phyloP scores from a whole-genome alignment of 2,888 invertebrate genomes.

The Halocaridina rubra region DNA sequence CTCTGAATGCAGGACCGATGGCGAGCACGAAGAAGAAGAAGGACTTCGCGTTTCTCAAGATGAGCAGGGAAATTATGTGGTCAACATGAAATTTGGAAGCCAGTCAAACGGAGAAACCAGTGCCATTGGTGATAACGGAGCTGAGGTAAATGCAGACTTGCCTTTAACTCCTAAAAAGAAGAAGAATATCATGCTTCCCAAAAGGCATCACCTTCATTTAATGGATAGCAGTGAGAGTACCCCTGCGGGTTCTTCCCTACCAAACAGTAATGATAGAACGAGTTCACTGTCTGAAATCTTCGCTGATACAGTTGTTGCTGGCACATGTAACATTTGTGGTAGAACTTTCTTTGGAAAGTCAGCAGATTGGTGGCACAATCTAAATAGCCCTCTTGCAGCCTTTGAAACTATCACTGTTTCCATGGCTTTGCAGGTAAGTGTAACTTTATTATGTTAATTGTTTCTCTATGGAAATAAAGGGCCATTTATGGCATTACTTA shows the following conservation, averaged over 20 bases:
- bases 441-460: no score
- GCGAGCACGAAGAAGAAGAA: slow-evolving; percentile 27
- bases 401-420: slow-evolving; percentile 40
- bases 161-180: background rate
- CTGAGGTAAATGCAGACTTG: background rate
- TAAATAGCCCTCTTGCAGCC: slow-evolving; percentile 29
- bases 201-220: slow-evolving; percentile 30
- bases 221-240: background rate
- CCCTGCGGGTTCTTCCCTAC: background rate
- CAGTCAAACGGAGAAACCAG: background rate
- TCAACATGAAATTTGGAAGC: slow-evolving; percentile 1
- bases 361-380: slow-evolving; percentile 46
- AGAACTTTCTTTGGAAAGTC: slow-evolving; percentile 24
- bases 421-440: slow-evolving; percentile 47
- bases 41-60: slow-evolving; percentile 33
- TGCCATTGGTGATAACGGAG: background rate
- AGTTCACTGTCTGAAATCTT: background rate
- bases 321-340: slow-evolving; percentile 54
- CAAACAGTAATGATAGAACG: background rate
- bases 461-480: no score
- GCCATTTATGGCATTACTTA: no score
- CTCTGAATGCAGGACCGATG: background rate
- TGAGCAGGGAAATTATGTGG: slow-evolving; percentile 39
- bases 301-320: background rate
- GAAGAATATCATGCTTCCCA: slow-evolving; percentile 45